Conservation (phyloP, 2,797 vertebrate genomes). For the Zenarchopterus dispar region DNA sequence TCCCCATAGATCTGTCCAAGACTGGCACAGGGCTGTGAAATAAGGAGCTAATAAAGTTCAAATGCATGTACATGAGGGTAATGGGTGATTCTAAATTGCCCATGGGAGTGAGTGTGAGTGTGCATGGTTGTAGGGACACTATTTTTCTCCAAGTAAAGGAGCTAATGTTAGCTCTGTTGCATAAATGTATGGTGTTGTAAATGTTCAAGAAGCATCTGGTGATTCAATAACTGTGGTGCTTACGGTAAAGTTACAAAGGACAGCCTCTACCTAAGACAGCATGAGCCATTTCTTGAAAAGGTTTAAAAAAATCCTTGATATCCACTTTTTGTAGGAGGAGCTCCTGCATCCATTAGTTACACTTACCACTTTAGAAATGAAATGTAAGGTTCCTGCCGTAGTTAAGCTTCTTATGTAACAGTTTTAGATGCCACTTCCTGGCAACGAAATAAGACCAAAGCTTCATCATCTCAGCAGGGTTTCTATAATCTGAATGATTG, state of each 20-base stretch:
- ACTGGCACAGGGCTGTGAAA: neutral
- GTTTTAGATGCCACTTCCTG: conserved; percentile 1
- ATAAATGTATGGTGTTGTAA: neutral
- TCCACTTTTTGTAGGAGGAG: neutral
- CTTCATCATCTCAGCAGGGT: conserved; percentile 8
- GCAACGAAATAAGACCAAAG: conserved; percentile 2
- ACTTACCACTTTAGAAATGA: neutral
- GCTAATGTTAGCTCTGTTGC: neutral
- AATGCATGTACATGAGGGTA: neutral
- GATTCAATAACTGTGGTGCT: neutral
- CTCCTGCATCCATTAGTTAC: neutral
- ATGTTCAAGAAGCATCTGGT: neutral
- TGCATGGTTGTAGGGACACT: neutral
- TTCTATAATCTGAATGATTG: conserved; percentile 27
- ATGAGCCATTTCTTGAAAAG: neutral
- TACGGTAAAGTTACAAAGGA: neutral
- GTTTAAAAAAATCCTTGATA: neutral
- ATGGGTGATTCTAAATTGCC: no score
- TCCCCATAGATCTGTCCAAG: neutral
- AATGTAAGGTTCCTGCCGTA: conserved; percentile 4
- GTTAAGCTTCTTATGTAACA: conserved; percentile 4
- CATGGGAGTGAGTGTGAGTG: neutral
- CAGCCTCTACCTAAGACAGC: neutral
- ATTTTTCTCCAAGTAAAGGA: neutral
- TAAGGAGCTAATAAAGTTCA: neutral